phyloP scores from a whole-genome alignment of 1,140 invertebrate genomes.

The Acromyrmex heyeri region DNA sequence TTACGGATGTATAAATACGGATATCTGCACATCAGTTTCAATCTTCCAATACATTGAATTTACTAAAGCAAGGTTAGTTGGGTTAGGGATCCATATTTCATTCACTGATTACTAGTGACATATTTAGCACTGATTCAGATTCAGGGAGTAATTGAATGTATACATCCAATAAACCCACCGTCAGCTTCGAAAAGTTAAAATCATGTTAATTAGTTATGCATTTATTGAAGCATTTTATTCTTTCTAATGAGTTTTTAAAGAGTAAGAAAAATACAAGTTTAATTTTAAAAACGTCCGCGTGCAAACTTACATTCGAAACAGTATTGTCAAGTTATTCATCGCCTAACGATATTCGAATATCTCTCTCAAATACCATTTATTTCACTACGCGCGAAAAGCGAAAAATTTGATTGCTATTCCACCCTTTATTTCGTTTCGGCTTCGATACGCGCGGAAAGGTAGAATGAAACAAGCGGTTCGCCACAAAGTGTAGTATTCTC shows the following conservation, averaged over 20 bases:
- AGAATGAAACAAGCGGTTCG: slow-evolving; percentile 48
- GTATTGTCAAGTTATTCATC: not conserved
- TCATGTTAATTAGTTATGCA: not conserved
- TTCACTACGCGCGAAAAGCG: slow-evolving; percentile 4
- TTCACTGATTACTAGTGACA: too few species aligned
- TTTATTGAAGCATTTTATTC: not conserved
- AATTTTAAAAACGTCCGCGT: not conserved
- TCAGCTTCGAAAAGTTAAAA: not conserved
- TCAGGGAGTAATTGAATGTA: too few species aligned
- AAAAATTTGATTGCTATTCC: slow-evolving; percentile 55
- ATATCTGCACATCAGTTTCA: too few species aligned
- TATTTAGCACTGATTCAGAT: too few species aligned
- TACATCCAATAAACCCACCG: too few species aligned
- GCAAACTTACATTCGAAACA: not conserved
- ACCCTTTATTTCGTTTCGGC: slow-evolving; percentile 32
- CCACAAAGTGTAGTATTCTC: slow-evolving; percentile 56
- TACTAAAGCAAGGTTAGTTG: too few species aligned
- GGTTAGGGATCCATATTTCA: too few species aligned
- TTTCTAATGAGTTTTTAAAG: not conserved
- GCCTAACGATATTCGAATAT: slow-evolving; percentile 12
- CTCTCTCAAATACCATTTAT: slow-evolving; percentile 30
- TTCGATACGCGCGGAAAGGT: not conserved
- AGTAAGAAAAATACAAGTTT: not conserved
- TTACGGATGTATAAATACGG: too few species aligned
- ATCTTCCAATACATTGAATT: too few species aligned